These are phyloP conservation scores for Serilophus lunatus DNA, from an alignment of 2,113 vertebrate species.

Conservation along the genomic window DNA sequence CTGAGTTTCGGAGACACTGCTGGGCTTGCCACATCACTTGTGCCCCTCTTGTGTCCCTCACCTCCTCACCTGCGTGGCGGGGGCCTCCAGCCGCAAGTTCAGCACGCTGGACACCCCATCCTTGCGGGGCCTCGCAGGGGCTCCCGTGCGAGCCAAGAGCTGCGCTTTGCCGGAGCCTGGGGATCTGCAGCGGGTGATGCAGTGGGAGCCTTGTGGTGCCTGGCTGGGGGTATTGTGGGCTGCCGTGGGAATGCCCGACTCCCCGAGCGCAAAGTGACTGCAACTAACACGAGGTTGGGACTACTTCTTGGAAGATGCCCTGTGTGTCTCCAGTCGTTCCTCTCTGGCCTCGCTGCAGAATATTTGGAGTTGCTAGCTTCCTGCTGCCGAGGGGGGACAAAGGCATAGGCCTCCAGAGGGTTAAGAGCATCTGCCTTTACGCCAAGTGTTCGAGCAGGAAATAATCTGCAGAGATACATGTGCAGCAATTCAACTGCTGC, in stretches of 20 bases:
- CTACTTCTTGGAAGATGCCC: slow-evolving; percentile 25
- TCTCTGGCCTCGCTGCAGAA: neutral
- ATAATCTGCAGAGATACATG: slow-evolving; percentile 65
- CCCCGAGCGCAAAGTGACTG: neutral
- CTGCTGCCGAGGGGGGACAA: neutral
- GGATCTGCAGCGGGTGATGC: neutral
- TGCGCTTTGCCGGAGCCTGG: neutral
- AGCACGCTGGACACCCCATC: neutral
- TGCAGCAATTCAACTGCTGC: slow-evolving; percentile 51
- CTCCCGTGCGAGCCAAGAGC: neutral
- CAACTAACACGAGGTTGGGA: slow-evolving; percentile 15
- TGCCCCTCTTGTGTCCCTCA: neutral
- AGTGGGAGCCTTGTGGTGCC: neutral
- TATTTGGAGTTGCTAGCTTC: neutral
- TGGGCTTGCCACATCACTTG: neutral
- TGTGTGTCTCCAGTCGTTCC: neutral
- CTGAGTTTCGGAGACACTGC: neutral
- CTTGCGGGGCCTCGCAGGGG: neutral
- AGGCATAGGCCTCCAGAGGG: slow-evolving; percentile 37
- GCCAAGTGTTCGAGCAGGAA: slow-evolving; percentile 28
- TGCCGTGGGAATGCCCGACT: neutral
- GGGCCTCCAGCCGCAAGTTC: neutral
- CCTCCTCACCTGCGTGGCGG: neutral
- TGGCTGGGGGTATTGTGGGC: neutral
- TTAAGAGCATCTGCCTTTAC: slow-evolving; percentile 47